Evolutionary conservation across 1,140 invertebrate genomes (phyloP), one percentile per base, ranked within the genome.

Genomic region (Antheraea mylitta): DNA sequence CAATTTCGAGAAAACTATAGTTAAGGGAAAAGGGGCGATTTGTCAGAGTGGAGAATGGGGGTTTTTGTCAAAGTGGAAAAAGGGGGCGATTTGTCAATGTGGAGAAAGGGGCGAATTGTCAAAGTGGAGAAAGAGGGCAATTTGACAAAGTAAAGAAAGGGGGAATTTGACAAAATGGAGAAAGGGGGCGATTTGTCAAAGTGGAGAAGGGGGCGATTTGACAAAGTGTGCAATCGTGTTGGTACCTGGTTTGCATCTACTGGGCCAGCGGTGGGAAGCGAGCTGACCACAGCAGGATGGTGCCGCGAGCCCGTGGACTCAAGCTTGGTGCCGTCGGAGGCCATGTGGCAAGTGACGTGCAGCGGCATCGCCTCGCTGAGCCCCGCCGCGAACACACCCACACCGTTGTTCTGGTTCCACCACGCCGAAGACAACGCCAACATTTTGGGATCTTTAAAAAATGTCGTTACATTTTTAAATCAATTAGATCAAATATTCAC

Each of bases 291-390:
- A 13, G 84, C 78, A 37, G 84, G 74, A 69, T 82, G 80, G 38
- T 80, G 85, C 0, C 85, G 65, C 10, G 77, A 64, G 19, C 85
- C 81, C n/a, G 78, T 84, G 13, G 86, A 92, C 83, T 95, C 95
- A 76, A 96, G 92, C 74, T 94, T 94, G 61, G 95, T 95, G 11
- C 95, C 95, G 85, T 96, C 95, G 73, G 95, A 95, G 9, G 95
- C 94, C 36, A 94, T 92, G 91, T 95, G 94, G 77, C 95, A 95
- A 3, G 92, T 93, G 71, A 96, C 95, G 81, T 95, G 94, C 5
- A 96, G 89, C 4, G 95, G 95, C 85, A 95, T 94, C 5, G 95
- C 94, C 89, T 96, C 95, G 48, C 95, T 87, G 67, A 96, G 86
- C 2, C 95, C 95, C 30, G 83, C 82, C 13, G 83, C 76, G 66